Evolutionary conservation across 2,113 vertebrate genomes (phyloP).

Genomic region (Megalops atlanticus): DNA sequence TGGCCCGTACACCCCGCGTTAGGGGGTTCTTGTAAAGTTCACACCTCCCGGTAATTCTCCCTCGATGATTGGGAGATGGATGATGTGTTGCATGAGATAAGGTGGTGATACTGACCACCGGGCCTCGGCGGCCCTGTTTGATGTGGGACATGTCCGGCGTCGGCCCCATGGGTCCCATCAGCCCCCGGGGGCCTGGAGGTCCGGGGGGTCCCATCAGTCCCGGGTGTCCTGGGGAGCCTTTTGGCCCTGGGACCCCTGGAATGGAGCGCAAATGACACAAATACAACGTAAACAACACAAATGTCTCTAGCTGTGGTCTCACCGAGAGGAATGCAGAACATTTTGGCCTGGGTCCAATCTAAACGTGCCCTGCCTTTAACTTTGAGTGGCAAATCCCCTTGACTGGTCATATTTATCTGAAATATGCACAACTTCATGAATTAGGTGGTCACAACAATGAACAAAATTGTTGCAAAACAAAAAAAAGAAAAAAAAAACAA

Average conservation of each 20-base stretch:
- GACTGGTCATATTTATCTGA: not conserved
- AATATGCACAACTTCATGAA: no score
- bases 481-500: not conserved
- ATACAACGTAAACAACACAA: not conserved
- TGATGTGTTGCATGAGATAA: slow-evolving; percentile 9
- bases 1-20: not conserved
- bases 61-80: slow-evolving; percentile 2
- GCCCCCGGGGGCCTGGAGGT: slow-evolving; percentile 84
- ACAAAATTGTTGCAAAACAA: no score
- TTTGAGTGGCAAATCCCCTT: not conserved
- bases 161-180: slow-evolving; percentile 94
- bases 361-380: not conserved
- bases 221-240: slow-evolving; percentile 79
- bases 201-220: slow-evolving; percentile 82
- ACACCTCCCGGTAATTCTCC: slow-evolving; percentile 11
- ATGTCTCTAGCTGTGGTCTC: not conserved
- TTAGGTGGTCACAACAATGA: not conserved
- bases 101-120: slow-evolving; percentile 79
- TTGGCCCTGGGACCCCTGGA: slow-evolving; percentile 83
- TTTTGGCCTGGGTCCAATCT: not conserved
- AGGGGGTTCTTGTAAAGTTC: slow-evolving; percentile 2
- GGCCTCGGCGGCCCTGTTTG: slow-evolving; percentile 89
- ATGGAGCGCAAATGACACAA: slow-evolving; percentile 30
- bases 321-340: not conserved
- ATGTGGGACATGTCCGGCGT: slow-evolving; percentile 90